phyloP scores from a whole-genome alignment of 2,113 vertebrate genomes.

The Galbula dea region DNA sequence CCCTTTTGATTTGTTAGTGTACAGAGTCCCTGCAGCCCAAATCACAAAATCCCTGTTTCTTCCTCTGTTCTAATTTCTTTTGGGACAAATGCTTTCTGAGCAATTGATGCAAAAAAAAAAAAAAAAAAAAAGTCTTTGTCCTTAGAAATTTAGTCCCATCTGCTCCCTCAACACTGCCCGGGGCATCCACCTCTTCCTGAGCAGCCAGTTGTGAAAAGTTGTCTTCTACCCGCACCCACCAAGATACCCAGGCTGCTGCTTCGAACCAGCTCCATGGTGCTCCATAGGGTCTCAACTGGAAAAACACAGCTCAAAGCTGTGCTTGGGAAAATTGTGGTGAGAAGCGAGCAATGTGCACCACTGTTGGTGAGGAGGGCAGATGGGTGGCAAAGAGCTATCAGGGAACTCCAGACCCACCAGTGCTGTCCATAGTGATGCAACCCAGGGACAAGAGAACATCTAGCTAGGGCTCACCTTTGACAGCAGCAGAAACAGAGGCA shows the following conservation, averaged over 20 bases:
- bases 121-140: not conserved
- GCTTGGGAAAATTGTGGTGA: not conserved
- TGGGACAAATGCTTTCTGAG: not conserved
- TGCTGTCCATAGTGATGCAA: not conserved
- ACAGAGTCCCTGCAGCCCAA: not conserved
- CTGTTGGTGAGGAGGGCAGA: not conserved
- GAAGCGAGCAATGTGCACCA: not conserved
- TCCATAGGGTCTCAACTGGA: accelerated
- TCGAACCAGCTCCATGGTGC: not conserved
- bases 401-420: not conserved
- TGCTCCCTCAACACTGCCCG: not conserved
- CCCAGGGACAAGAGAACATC: not conserved
- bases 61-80: not conserved
- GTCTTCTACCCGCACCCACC: not conserved
- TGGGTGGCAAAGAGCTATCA: not conserved
- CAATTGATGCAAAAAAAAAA: not conserved
- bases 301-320: not conserved
- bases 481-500: not conserved
- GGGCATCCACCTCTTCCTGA: not conserved
- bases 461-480: accelerated
- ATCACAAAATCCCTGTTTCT: not conserved
- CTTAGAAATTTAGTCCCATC: not conserved
- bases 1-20: not conserved
- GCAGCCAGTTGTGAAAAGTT: not conserved
- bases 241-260: accelerated